Percentiles rank a stretch among this genome's conserved stretches.
These are phyloP conservation scores for Laterallus jamaicensis DNA, from an alignment of 2,113 vertebrate species.

Conservation along the genomic window DNA sequence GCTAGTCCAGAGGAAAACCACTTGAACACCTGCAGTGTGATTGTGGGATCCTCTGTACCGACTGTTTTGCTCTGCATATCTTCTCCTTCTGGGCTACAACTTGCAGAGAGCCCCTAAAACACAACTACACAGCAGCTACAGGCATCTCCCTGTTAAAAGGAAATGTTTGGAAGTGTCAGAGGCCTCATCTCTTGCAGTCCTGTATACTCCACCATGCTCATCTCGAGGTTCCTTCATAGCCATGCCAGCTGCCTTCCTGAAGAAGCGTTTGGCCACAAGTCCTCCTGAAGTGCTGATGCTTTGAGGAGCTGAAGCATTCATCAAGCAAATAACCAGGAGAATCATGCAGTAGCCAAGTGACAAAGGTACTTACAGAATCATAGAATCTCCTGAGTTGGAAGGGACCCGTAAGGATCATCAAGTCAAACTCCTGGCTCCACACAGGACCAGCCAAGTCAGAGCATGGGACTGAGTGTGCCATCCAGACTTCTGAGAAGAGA, in stretches of 20 bases:
- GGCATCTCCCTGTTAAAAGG: background rate
- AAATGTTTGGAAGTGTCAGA: background rate
- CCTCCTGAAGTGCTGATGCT: background rate
- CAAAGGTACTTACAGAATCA: background rate
- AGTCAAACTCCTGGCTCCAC: too few relatives aligned
- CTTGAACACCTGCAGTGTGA: background rate
- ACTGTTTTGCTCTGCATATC: background rate
- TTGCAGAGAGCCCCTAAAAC: background rate
- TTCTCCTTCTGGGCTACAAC: background rate
- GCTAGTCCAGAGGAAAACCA: background rate
- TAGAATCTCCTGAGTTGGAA: too few relatives aligned
- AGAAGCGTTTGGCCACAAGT: background rate
- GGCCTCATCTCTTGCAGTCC: background rate
- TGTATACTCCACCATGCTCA: background rate
- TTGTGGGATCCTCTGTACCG: background rate
- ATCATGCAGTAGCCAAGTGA: background rate
- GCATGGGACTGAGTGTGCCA: too few relatives aligned
- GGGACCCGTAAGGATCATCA: too few relatives aligned
- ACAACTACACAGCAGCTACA: background rate
- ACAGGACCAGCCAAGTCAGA: too few relatives aligned
- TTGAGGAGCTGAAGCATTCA: background rate
- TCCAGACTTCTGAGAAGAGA: background rate
- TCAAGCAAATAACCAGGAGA: background rate
- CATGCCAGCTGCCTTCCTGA: background rate
- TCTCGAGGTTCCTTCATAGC: rapidly evolving